Evolutionary conservation across 2,888 invertebrate species (phyloP), one percentile per base, ranked within the genome.

Genomic region (Tetranychus piercei): DNA sequence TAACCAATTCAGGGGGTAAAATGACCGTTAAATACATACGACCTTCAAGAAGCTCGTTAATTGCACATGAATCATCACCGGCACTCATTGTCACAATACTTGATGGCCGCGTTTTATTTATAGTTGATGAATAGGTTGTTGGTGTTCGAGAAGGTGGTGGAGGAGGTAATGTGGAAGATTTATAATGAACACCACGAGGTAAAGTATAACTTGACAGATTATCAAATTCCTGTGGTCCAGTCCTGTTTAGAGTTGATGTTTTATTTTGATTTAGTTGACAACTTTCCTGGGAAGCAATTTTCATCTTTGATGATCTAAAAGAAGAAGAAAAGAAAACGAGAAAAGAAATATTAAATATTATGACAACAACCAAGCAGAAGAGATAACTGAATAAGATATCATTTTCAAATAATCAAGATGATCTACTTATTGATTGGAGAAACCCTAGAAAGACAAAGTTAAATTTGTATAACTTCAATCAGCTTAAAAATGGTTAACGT

Each of bases 1-100:
- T 11, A 18, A 44, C 11, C n/a, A 71, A 20, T 18, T 71, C 85
- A 78, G 83, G 83, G 43, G 88, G 88, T 78, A 88, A 84, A 79
- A 87, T 85, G 77, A 88, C 87, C 78, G 85, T 84, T 77, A 88
- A 84, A 80, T 88, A 87, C 88, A 88, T 88, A 81, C 86, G 86
- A 78, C 88, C 88, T 78, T 88, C 86, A 81, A 88, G 83, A 85
- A 88, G 87, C 82, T 88, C 88, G 76, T 78, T 78, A 73, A 78
- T 78, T 74, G 78, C 78, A 76, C 78, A 78, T 64, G 76, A 76
- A 66, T 78, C 78, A 74, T 79, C 79, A 6, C 22, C 69, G 11
- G 69, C 55, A 55, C 55, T 55, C 55, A 55, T 55, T 9, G 55
- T 55, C 55, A 55, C 11, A 15, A 15, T 15, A 55, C 15, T 55